Evolutionary conservation across 2,888 invertebrate genomes (phyloP).

Genomic region (Heliconius charithonia): DNA sequence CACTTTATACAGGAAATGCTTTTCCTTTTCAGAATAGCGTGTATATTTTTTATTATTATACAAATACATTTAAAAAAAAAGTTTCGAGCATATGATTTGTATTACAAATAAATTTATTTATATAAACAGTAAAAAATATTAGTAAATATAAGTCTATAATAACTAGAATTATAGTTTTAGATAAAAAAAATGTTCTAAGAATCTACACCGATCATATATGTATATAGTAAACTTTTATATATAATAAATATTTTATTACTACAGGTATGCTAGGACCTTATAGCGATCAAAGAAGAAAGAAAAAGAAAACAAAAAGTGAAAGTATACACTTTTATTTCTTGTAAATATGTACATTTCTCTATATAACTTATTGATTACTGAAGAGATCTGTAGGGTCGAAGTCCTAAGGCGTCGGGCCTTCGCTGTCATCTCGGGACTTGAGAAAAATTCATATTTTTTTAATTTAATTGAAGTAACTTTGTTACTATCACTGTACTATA

Average conservation of each 20-base stretch:
- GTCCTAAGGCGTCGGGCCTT: slow-evolving; percentile 7
- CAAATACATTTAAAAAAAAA: neutral
- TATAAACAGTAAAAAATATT: neutral
- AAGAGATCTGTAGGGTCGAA: slow-evolving; percentile 12
- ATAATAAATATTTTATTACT: neutral
- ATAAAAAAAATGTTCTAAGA: too few species aligned
- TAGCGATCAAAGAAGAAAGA: neutral
- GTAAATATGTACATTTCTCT: neutral
- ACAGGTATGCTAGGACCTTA: neutral
- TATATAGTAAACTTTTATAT: too few species aligned
- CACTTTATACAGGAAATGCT: too few species aligned
- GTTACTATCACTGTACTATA: neutral
- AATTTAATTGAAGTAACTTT: neutral
- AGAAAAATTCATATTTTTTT: neutral
- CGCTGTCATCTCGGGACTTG: slow-evolving; percentile 12
- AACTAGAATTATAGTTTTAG: too few species aligned
- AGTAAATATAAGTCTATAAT: too few species aligned
- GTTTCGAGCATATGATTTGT: neutral
- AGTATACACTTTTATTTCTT: slow-evolving; percentile 20
- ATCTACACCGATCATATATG: too few species aligned
- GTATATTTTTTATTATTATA: neutral
- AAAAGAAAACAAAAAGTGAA: slow-evolving; percentile 20
- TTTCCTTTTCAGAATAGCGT: neutral
- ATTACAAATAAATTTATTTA: neutral
- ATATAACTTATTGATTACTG: neutral